These are phyloP conservation scores for Semotilus atromaculatus DNA, from an alignment of 2,797 vertebrate genomes.

Conservation along the genomic window DNA sequence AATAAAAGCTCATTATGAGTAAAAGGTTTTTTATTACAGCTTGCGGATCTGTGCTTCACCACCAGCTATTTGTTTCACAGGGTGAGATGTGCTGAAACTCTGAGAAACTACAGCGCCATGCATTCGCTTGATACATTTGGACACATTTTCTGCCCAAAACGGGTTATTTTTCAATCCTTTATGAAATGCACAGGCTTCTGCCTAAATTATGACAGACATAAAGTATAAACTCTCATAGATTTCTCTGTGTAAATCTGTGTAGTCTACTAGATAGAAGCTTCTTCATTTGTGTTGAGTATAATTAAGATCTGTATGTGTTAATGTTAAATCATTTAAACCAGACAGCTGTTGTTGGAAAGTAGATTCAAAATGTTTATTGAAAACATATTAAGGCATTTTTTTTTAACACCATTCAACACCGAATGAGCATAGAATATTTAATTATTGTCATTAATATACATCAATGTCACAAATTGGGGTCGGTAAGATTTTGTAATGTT, in stretches of 20 bases:
- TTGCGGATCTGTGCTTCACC: background rate
- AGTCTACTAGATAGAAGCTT: background rate
- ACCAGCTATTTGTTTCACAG: background rate
- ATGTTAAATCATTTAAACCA: background rate
- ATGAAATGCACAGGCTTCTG: background rate
- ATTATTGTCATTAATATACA: background rate
- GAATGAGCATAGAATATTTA: background rate
- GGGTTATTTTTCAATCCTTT: background rate
- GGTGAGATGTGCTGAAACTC: background rate
- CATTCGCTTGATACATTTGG: background rate
- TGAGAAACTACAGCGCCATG: background rate
- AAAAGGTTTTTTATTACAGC: conserved; percentile 38
- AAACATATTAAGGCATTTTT: background rate
- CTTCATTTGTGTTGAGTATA: background rate
- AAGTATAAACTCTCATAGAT: background rate
- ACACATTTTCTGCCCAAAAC: background rate
- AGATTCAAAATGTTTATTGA: background rate
- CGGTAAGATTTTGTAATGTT: rapidly evolving
- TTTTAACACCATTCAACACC: background rate
- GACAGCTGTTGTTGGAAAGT: background rate
- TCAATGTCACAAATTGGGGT: background rate
- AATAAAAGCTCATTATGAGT: conserved; percentile 30
- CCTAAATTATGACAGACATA: background rate
- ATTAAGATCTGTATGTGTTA: background rate
- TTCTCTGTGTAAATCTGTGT: background rate